phyloP scores from a whole-genome alignment of 1,140 invertebrate genomes.

The Tetramorium simillimum region DNA sequence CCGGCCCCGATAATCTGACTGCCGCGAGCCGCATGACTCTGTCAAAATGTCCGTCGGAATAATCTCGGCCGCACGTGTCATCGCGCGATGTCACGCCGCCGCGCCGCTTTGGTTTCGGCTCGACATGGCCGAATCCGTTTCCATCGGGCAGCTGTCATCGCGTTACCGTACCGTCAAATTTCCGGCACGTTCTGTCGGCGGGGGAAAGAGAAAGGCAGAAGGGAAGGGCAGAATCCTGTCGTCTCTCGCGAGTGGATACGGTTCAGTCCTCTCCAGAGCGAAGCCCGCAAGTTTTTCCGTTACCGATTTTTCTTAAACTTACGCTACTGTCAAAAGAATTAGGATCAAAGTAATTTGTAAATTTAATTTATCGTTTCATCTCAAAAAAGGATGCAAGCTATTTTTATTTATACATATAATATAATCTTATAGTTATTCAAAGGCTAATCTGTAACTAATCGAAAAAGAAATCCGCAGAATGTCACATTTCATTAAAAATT shows the following conservation, averaged over 20 bases:
- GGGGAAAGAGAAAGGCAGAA: background rate
- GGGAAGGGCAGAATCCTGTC: background rate
- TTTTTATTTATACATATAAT: no score
- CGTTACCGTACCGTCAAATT: slow-evolving; percentile 54
- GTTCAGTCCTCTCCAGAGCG: background rate
- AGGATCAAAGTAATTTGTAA: no score
- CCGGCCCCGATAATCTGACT: slow-evolving; percentile 35
- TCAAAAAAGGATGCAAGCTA: no score
- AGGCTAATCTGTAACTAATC: no score
- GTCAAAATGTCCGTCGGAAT: slow-evolving; percentile 53
- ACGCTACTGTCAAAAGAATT: no score
- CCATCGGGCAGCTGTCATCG: slow-evolving; percentile 53
- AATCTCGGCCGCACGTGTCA: slow-evolving; percentile 52
- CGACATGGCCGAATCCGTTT: slow-evolving; percentile 51
- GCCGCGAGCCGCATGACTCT: slow-evolving; percentile 17
- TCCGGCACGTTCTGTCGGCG: slow-evolving; percentile 17
- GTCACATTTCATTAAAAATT: no score
- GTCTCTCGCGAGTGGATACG: background rate
- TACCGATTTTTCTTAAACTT: no score
- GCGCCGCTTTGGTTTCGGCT: slow-evolving; percentile 38
- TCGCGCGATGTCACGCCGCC: slow-evolving; percentile 13
- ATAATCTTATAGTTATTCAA: no score
- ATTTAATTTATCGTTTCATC: no score
- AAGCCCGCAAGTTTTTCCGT: background rate
- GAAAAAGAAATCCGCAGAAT: no score